A percentile compares a stretch with the other conserved stretches of the same genome.
Evolutionary conservation across 2,888 invertebrate species (phyloP).

Genomic region (Embidobia sp.): DNA sequence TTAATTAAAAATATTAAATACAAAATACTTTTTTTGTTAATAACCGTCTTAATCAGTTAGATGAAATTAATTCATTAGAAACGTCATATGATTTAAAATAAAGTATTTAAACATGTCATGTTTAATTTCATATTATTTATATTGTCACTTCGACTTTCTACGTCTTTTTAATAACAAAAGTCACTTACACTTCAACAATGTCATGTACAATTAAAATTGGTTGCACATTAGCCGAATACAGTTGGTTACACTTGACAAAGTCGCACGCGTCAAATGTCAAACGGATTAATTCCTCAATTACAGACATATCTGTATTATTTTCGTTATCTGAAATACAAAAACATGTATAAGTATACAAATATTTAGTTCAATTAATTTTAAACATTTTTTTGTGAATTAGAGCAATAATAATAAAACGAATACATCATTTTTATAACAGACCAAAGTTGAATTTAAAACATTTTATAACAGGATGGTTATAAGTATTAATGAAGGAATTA

Average conservation of each 20-base stretch:
- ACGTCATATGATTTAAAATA: no score
- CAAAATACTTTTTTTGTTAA: conserved; percentile 11
- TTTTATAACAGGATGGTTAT: neutral
- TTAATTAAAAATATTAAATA: conserved; percentile 17
- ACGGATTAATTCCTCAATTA: conserved; percentile 74
- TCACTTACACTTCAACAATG: conserved; percentile 83
- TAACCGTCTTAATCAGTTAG: no score
- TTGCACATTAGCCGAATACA: conserved; percentile 74
- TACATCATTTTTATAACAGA: neutral
- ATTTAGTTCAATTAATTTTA: no score
- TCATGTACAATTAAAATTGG: conserved; percentile 79
- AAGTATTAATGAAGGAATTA: no score
- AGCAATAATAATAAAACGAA: conserved; percentile 1
- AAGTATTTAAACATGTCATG: no score
- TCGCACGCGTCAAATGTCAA: conserved; percentile 77
- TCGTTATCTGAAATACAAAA: conserved; percentile 68
- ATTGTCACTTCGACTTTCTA: no score
- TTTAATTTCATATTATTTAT: no score
- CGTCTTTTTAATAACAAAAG: no score
- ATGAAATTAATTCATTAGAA: no score
- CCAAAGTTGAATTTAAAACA: neutral
- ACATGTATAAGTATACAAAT: neutral
- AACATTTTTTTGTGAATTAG: no score
- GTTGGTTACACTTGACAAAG: conserved; percentile 74
- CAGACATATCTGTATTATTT: conserved; percentile 69